Conservation (phyloP, 2,113 vertebrate species). For the Nanorana parkeri region DNA sequence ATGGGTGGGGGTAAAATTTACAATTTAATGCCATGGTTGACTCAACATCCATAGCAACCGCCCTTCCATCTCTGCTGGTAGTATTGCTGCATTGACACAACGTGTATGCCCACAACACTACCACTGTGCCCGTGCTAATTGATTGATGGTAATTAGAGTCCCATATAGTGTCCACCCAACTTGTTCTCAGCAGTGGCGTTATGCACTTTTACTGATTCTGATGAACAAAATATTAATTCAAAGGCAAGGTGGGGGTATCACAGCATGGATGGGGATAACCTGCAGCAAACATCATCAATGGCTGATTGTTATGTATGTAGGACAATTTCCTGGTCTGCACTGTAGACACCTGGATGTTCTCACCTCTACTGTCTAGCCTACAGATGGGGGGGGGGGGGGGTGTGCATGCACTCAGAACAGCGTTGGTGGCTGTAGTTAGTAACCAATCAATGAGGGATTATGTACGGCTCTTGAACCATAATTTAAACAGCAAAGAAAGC, state of each 20-base stretch:
- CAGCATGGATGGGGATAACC: no score
- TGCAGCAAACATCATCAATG: neutral
- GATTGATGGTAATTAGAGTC: neutral
- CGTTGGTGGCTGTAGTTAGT: no score
- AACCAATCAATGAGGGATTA: no score
- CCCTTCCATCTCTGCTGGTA: neutral
- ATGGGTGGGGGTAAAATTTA: no score
- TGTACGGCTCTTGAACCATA: no score
- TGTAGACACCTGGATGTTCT: slow-evolving; percentile 30
- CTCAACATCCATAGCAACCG: neutral
- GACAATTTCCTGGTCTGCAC: neutral
- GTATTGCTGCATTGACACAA: neutral
- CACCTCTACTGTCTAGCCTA: slow-evolving; percentile 36
- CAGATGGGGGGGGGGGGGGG: neutral
- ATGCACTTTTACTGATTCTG: neutral
- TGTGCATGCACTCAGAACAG: neutral
- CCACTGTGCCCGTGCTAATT: neutral
- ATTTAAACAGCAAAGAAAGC: no score
- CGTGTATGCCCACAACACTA: neutral
- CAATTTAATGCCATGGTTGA: neutral
- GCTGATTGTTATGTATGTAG: neutral
- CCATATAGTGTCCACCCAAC: neutral
- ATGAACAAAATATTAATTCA: no score
- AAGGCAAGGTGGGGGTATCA: no score
- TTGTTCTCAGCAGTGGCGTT: neutral